These are phyloP conservation scores for Microcebus griseorufus DNA, from an alignment of 2,113 vertebrate species.

Conservation along the genomic window DNA sequence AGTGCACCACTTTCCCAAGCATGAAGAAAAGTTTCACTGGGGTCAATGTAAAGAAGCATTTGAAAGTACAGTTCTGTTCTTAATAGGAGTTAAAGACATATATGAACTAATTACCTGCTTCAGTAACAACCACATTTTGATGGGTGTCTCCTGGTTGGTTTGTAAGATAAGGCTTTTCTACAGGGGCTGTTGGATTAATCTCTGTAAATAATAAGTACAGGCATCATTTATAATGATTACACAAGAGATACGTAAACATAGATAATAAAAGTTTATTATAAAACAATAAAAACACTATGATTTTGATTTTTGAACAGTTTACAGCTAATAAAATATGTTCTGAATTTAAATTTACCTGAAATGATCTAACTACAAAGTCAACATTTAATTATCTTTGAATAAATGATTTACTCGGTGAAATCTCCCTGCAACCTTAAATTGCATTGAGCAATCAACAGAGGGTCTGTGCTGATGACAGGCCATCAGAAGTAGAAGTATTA, in stretches of 20 bases:
- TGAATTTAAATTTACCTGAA: not conserved
- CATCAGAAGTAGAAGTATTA: not conserved
- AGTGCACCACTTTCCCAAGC: not conserved
- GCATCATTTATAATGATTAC: not conserved
- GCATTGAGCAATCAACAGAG: not conserved
- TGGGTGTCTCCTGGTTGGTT: slow-evolving; percentile 85
- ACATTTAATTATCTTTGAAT: slow-evolving; percentile 3
- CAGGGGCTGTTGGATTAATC: slow-evolving; percentile 81
- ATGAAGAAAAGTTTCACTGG: not conserved
- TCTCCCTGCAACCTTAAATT: not conserved
- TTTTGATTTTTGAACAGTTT: slow-evolving; percentile 29
- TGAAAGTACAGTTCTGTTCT: not conserved
- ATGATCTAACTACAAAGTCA: slow-evolving; percentile 22
- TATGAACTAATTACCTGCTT: slow-evolving; percentile 84
- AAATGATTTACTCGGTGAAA: not conserved
- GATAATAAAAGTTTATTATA: not conserved
- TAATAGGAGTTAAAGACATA: not conserved
- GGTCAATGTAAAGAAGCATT: not conserved
- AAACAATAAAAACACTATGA: not conserved
- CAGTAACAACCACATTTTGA: slow-evolving; percentile 85
- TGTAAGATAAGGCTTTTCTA: slow-evolving; percentile 84
- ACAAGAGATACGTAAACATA: not conserved
- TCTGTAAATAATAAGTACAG: slow-evolving; percentile 81
- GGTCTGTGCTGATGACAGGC: not conserved
- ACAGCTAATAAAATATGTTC: not conserved